phyloP scores from a whole-genome alignment of 2,797 vertebrate genomes.

The Crenichthys baileyi region DNA sequence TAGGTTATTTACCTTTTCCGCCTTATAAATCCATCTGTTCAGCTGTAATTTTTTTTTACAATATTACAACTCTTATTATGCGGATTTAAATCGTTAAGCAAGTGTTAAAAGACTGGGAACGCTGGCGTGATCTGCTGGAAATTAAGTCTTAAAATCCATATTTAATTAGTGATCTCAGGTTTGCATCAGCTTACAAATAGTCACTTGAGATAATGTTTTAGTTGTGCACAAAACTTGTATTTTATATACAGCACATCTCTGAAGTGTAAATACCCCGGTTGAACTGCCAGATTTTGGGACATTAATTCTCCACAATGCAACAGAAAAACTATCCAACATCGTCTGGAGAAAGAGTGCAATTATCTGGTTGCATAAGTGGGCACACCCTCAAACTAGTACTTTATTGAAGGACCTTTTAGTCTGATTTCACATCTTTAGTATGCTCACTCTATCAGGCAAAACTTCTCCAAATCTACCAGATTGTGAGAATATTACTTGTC shows the following conservation, averaged over 20 bases:
- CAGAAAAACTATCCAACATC: not conserved
- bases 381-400: not conserved
- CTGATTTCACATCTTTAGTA: not conserved
- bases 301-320: not conserved
- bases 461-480: not conserved
- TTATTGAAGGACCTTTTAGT: not conserved
- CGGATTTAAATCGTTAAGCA: conserved; percentile 6
- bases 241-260: not conserved
- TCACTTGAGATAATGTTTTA: not conserved
- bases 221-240: conserved; percentile 8
- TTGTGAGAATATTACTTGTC: not conserved
- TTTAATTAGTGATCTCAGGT: conserved; percentile 18
- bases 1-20: conserved; percentile 5
- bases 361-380: not conserved
- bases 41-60: not conserved
- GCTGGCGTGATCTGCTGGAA: conserved; percentile 8
- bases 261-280: not conserved
- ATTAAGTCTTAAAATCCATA: conserved; percentile 20
- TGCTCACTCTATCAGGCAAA: not conserved
- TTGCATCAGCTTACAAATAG: conserved; percentile 5
- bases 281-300: not conserved
- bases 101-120: conserved; percentile 18
- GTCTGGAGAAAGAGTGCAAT: not conserved
- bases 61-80: not conserved
- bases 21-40: not conserved